phyloP scores from a whole-genome alignment of 2,113 vertebrate genomes.

The pig (Sus scrofa) region T2T-Sscrofa CM000817.6:85425001-85425500 shows the following conservation, averaged over 20 bases:
- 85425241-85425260: background rate
- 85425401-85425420: background rate
- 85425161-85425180: background rate
- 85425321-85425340: background rate
- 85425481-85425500: background rate
- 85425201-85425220: background rate
- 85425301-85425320: background rate
- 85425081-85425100: background rate
- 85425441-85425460: background rate
- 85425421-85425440: background rate
- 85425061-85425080: slow-evolving; percentile 31
- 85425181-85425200: background rate
- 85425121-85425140: slow-evolving; percentile 8
- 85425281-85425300: background rate
- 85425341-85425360: background rate
- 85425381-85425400: background rate
- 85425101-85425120: background rate
- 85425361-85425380: background rate
- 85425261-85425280: background rate
- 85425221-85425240: background rate
- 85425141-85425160: background rate
- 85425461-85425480: background rate
- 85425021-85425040: slow-evolving; percentile 26
- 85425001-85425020: slow-evolving; percentile 66
- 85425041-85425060: background rate